Evolutionary conservation across 2,888 invertebrate species (phyloP).

Genomic region (Trissolcus japonicus): DNA sequence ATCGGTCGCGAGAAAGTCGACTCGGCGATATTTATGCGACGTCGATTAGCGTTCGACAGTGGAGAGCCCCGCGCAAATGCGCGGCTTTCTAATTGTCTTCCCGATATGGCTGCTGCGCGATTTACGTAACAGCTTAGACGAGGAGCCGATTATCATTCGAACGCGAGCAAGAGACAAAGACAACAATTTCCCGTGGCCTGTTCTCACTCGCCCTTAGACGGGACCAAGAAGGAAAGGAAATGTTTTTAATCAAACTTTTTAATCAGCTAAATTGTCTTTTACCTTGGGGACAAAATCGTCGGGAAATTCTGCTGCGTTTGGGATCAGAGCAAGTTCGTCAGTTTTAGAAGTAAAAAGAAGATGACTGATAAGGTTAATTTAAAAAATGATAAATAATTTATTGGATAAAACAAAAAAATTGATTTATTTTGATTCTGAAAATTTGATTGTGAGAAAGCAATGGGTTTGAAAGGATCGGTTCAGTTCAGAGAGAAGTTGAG

Average conservation of each 20-base stretch:
- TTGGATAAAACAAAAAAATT: background rate
- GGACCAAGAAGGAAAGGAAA: background rate
- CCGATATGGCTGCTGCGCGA: constrained; percentile 38
- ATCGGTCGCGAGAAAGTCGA: constrained; percentile 45
- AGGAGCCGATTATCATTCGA: constrained; percentile 11
- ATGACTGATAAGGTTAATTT: background rate
- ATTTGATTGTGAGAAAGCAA: constrained; percentile 6
- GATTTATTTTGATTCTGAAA: background rate
- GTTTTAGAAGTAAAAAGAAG: too few species aligned
- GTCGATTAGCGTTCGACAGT: constrained; percentile 32
- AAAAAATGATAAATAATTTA: background rate
- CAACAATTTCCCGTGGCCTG: background rate
- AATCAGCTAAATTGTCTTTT: too few species aligned
- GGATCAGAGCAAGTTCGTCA: too few species aligned
- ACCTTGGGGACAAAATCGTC: too few species aligned
- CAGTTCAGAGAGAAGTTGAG: constrained; percentile 12
- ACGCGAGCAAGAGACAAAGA: constrained; percentile 3
- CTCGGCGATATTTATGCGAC: constrained; percentile 38
- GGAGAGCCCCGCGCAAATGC: constrained; percentile 29
- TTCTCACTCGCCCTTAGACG: background rate
- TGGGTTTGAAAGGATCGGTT: constrained; percentile 23
- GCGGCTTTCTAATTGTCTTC: constrained; percentile 51
- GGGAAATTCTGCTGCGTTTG: too few species aligned
- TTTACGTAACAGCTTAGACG: constrained; percentile 34
- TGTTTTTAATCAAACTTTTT: background rate